A percentile compares a stretch with the other conserved stretches of the same genome.
phyloP scores from a whole-genome alignment of 2,797 vertebrate genomes.

The Octomys mimax region DNA sequence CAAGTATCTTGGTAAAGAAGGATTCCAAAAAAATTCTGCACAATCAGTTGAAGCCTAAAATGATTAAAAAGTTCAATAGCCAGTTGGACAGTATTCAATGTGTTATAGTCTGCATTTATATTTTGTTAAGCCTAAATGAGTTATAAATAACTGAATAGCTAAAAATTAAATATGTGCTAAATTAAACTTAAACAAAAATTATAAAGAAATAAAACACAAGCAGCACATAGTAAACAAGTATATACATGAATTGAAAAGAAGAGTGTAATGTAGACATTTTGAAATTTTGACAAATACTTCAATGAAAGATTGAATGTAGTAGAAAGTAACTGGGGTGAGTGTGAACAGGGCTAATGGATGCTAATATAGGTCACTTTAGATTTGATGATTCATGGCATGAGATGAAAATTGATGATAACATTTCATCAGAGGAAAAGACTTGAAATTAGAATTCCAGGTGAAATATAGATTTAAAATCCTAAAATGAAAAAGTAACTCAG shows the following conservation, averaged over 20 bases:
- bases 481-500: neutral
- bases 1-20: neutral
- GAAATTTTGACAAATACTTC: neutral
- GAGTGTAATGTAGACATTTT: neutral
- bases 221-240: neutral
- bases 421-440: neutral
- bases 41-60: neutral
- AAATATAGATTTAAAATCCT: neutral
- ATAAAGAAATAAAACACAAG: neutral
- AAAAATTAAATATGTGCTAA: neutral
- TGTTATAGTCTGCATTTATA: neutral
- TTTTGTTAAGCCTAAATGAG: neutral
- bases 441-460: neutral
- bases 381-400: neutral
- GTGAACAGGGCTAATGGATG: neutral
- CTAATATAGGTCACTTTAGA: neutral
- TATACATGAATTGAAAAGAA: neutral
- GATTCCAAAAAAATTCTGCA: neutral
- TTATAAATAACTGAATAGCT: neutral
- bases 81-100: neutral
- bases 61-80: neutral
- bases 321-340: neutral
- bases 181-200: neutral
- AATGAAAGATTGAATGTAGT: neutral
- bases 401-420: neutral